Evolutionary conservation across 2,888 invertebrate genomes (phyloP).

Genomic region (Bombylius discolor): DNA sequence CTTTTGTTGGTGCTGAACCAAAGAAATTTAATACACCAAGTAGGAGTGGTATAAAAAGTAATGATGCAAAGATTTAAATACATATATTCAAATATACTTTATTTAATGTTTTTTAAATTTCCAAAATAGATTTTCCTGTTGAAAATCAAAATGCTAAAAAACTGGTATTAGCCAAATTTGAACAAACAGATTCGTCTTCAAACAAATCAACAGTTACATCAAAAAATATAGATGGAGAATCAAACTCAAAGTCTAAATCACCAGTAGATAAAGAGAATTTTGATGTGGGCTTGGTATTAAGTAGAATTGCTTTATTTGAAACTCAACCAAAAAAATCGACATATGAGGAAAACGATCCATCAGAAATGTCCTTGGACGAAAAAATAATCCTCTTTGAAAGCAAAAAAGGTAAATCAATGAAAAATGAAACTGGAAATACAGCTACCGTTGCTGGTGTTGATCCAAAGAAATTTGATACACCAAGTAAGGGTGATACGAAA

Average conservation of each 20-base stretch:
- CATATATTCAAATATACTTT: no score
- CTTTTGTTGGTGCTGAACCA: constrained; percentile 9
- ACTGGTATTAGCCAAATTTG: constrained; percentile 21
- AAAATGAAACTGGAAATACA: constrained; percentile 20
- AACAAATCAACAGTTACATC: no score
- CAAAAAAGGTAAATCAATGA: constrained; percentile 54
- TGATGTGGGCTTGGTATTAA: constrained; percentile 36
- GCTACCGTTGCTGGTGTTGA: constrained; percentile 12
- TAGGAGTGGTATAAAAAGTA: no score
- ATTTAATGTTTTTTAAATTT: constrained; percentile 2
- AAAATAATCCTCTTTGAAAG: constrained; percentile 78
- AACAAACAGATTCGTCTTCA: constrained; percentile 7
- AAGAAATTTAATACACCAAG: constrained; percentile 3
- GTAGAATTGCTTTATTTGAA: constrained; percentile 61
- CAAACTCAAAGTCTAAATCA: constrained; percentile 28
- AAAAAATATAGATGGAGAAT: background rate
- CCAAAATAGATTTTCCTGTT: constrained; percentile 22
- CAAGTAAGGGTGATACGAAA: no score
- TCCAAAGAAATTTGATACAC: constrained; percentile 6
- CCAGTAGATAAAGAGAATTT: constrained; percentile 35
- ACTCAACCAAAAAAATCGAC: no score
- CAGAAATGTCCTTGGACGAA: constrained; percentile 69
- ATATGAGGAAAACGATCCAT: constrained; percentile 56
- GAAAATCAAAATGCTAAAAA: constrained; percentile 39
- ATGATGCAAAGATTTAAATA: no score